Conservation (phyloP, 37 sponge, comb jelly and placozoan species). For the Oopsacas minuta region DNA sequence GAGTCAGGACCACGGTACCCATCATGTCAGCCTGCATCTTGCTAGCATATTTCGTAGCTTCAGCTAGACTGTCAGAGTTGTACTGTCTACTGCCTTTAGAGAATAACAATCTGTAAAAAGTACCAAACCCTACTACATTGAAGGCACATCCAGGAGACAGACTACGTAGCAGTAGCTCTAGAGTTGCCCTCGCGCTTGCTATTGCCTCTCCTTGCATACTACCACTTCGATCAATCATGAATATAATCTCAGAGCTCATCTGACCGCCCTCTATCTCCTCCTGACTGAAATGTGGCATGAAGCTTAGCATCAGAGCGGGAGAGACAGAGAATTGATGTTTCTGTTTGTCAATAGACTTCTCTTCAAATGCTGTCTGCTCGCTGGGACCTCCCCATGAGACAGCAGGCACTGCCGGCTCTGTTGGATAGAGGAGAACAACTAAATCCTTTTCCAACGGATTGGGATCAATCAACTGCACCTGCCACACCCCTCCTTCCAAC, state of each 20-base stretch:
- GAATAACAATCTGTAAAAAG: constrained; percentile 30
- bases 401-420: not conserved
- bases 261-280: not conserved
- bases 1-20: constrained; percentile 40
- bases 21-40: constrained; percentile 40
- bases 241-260: constrained; percentile 38
- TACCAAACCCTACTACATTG: constrained; percentile 64
- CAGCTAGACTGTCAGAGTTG: constrained; percentile 32
- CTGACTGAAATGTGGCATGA: not conserved
- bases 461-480: not conserved
- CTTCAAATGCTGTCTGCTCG: not conserved
- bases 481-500: constrained; percentile 6
- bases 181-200: constrained; percentile 29
- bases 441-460: constrained; percentile 10
- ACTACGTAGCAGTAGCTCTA: constrained; percentile 42
- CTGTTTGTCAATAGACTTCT: not conserved
- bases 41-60: constrained; percentile 28
- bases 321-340: not conserved
- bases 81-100: constrained; percentile 29
- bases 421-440: not conserved
- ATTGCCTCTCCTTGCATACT: constrained; percentile 49
- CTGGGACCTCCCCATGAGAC: not conserved
- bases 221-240: constrained; percentile 59
- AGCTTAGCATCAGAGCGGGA: not conserved
- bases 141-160: constrained; percentile 44